Conservation (phyloP, 1,140 invertebrate genomes). For the Lasioglossum baleicum region DNA sequence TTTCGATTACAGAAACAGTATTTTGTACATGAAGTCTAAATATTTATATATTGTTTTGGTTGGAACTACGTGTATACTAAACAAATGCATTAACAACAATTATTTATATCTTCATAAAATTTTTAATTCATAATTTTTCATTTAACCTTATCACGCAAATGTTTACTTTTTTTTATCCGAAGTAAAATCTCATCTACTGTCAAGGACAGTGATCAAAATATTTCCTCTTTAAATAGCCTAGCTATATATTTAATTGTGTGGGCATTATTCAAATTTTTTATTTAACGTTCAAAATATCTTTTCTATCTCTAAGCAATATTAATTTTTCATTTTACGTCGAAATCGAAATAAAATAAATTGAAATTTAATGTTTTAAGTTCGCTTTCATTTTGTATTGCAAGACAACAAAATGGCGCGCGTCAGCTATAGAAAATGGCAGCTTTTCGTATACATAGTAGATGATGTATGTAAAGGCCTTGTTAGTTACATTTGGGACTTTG, state of each 20-base stretch:
- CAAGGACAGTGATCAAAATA: background rate
- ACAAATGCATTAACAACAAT: background rate
- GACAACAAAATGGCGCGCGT: constrained; percentile 59
- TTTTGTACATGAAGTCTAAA: background rate
- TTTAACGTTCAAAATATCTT: background rate
- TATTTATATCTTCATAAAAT: too few relatives aligned
- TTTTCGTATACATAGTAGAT: constrained; percentile 18
- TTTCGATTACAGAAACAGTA: background rate
- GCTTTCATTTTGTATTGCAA: constrained; percentile 16
- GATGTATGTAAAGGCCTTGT: constrained; percentile 9
- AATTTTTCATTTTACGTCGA: background rate
- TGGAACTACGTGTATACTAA: too few relatives aligned
- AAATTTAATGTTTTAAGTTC: background rate
- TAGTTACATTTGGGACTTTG: constrained; percentile 42
- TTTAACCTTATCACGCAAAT: background rate
- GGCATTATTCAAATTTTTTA: background rate
- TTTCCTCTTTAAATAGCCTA: background rate
- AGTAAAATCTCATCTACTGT: background rate
- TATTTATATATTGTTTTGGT: background rate
- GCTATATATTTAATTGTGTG: background rate
- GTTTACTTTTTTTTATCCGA: background rate
- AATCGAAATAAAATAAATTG: background rate
- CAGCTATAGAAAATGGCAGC: constrained; percentile 53
- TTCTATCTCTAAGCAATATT: background rate
- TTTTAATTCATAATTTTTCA: background rate